Conservation (phyloP, 2,797 vertebrate genomes). For the Eremophila alpestris region DNA sequence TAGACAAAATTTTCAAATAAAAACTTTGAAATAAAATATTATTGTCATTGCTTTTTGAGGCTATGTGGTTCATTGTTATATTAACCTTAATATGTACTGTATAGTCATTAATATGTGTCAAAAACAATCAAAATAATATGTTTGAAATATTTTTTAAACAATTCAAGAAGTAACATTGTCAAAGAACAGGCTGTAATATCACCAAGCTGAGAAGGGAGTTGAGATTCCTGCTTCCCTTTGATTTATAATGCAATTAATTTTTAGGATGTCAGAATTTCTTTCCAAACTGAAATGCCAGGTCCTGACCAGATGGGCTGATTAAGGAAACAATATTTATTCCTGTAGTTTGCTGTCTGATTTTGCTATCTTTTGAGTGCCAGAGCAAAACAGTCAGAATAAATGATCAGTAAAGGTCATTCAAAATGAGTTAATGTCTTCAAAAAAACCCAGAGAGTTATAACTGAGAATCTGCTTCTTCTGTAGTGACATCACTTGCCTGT, state of each 20-base stretch:
- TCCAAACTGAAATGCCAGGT: slow-evolving; percentile 13
- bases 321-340: neutral
- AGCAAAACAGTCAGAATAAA: neutral
- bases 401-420: slow-evolving; percentile 1
- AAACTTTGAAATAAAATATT: neutral
- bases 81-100: neutral
- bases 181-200: neutral
- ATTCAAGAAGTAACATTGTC: neutral
- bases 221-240: neutral
- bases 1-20: neutral
- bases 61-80: neutral
- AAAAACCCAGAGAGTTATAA: neutral
- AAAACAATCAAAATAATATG: neutral
- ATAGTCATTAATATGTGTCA: neutral
- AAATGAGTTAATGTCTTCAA: neutral
- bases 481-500: neutral
- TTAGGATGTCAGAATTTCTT: neutral
- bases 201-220: neutral
- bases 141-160: neutral
- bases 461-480: neutral
- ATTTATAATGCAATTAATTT: slow-evolving; percentile 8
- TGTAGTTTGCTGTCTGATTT: neutral
- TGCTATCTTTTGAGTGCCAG: neutral
- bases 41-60: neutral
- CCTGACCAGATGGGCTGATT: neutral